A percentile compares a stretch with the other conserved stretches of the same genome.
Evolutionary conservation across 1,140 invertebrate genomes (phyloP).

Genomic region (Mamestra configurata): DNA sequence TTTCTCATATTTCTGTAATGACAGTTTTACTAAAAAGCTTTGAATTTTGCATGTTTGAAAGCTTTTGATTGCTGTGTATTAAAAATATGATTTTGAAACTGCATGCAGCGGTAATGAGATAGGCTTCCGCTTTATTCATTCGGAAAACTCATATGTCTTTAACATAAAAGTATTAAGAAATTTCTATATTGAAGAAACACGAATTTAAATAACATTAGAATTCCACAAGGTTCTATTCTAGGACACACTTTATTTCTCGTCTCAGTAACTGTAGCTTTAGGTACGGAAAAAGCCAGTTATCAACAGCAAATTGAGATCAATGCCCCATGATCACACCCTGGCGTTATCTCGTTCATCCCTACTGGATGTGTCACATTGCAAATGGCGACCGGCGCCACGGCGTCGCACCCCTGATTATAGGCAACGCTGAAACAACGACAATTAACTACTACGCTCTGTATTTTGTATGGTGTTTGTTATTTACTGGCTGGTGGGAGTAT

Average conservation of each 20-base stretch:
- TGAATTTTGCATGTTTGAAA: too few species aligned
- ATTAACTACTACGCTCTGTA: slow-evolving; percentile 34
- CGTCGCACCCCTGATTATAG: slow-evolving; percentile 49
- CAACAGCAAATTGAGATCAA: slow-evolving; percentile 48
- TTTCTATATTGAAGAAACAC: background rate
- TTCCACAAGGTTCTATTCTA: slow-evolving; percentile 13
- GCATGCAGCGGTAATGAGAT: background rate
- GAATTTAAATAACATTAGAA: background rate
- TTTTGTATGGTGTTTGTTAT: slow-evolving; percentile 32
- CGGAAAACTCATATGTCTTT: background rate
- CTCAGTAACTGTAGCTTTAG: background rate
- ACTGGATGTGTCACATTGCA: slow-evolving; percentile 48
- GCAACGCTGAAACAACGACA: slow-evolving; percentile 41
- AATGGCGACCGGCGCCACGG: slow-evolving; percentile 42
- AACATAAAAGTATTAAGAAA: background rate
- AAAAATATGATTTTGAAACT: too few species aligned
- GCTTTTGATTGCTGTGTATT: too few species aligned
- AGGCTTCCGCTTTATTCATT: background rate
- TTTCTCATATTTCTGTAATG: too few species aligned
- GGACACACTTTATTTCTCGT: background rate
- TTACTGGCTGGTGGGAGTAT: background rate
- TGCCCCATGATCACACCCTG: slow-evolving; percentile 38
- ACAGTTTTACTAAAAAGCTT: too few species aligned
- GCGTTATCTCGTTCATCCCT: slow-evolving; percentile 22
- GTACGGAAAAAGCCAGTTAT: slow-evolving; percentile 47